Base-by-base conservation (phyloP, 1,140 invertebrate species). In the Alviniconcha marisindica region DNA sequence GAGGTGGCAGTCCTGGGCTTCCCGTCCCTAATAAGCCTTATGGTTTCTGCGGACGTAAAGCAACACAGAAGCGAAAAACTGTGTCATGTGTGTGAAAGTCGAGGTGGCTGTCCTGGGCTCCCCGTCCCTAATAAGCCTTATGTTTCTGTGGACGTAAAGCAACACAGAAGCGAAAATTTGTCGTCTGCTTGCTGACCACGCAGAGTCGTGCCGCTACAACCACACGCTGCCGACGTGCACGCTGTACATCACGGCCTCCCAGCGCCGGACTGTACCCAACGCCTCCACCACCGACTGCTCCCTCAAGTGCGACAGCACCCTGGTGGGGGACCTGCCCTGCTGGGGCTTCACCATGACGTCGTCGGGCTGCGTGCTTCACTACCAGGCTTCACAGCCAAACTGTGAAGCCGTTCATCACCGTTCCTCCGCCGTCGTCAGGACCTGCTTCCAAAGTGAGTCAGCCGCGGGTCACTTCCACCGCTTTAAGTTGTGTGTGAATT, bases 311-410 rank as follows among this genome's bases (percentile, higher is more conserved):
- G 69, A 71, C 33, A 71, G 18, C 69, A 40, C 69, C 12, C 69
- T 40, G 33, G 40, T 36, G 33, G 15, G 40, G 33, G 14, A 31
- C 33, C 69, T 71, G 33, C 69, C 69, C 33, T 71, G 69, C 69
- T 71, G 69, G 69, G 69, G 69, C 33, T 71, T 71, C 69, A 71
- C 69, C 69, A 38, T 71, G 69, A 71, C 69, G 36, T 38, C 69
- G 2, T 31, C 12, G 36, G 69, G 69, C 33, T 71, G 69, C 69
- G 69, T 71, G 69, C 69, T 71, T 12, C 69, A 71, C 69, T 71
- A 71, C 69, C 69, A 71, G 69, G 24, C 66, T 36, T 40, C 36
- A 1, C 69, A 71, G 69, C 69, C 69, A 31, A 31, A 40, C 36
- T 71, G 69, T 24, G 15, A 21, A 5, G 36, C 40, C 36, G 2